Evolutionary conservation across 2,113 vertebrate species (phyloP).

Genomic region (Cyphomyrus discorhynchus): DNA sequence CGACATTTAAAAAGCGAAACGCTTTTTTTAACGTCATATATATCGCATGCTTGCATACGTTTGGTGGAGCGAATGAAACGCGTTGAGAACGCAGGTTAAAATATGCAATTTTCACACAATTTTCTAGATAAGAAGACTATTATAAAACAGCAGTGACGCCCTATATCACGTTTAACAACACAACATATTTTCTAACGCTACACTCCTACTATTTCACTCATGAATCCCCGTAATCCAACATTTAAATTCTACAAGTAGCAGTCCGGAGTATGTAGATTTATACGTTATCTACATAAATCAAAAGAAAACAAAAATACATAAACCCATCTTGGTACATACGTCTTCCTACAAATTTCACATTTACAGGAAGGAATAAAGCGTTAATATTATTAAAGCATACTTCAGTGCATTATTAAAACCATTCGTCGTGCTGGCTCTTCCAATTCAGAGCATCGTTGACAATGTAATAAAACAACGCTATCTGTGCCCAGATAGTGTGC

Average conservation of each 20-base stretch:
- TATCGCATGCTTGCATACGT: neutral
- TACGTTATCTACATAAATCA: neutral
- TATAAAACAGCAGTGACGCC: neutral
- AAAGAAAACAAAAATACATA: neutral
- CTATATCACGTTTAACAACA: neutral
- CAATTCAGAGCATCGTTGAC: neutral
- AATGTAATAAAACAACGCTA: neutral
- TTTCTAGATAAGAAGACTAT: neutral
- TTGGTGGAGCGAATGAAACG: neutral
- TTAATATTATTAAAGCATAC: neutral
- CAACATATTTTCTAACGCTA: neutral
- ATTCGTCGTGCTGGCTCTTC: neutral
- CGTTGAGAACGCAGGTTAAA: neutral
- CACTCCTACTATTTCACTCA: neutral
- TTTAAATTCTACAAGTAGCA: neutral
- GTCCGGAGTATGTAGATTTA: neutral
- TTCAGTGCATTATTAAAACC: constrained; percentile 1
- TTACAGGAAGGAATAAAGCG: neutral
- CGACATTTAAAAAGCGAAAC: neutral
- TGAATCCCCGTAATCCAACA: neutral
- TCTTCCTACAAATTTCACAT: neutral
- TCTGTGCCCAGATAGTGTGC: neutral
- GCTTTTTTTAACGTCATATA: neutral
- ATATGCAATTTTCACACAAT: neutral
- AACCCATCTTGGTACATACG: neutral